Base-by-base conservation (phyloP, 2,797 vertebrate genomes). In the Ceyx erithaca region DNA sequence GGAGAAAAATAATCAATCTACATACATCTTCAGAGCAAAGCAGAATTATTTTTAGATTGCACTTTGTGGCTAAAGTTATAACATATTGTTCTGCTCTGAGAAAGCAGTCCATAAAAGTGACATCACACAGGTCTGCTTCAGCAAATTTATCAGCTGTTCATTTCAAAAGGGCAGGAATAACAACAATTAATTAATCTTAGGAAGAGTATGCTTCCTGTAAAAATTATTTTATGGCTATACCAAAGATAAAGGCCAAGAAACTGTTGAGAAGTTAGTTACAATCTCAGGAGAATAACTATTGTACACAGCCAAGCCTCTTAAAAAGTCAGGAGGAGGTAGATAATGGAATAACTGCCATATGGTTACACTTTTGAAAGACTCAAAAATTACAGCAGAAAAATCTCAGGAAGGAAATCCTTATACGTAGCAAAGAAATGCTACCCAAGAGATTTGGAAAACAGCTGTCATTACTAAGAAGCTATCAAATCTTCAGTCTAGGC, bases 1-100 rank as follows among this genome's bases (percentile, higher is more conserved):
- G 93, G 78, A 87, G 90, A 94, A 93, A 94, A 96, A 77, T n/a
- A 62, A 41, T 57, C 54, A 92, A 95, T 95, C 90, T 92, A 95
- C 52, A 54, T 17, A 37, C 2, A 4, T 77, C 82, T 78, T 51
- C 48, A 37, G 69, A 78, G 64, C 55, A 87, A 94, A 94, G 72
- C 35, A 83, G 90, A 70, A 90, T 82, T 95, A 91, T 96, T 96
- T 93, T 96, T 93, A 94, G 75, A 55, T 48, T 80, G 71, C 25
- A 69, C 46, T 92, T 93, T 72, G 86, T 33, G 71, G 90, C 83
- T 80, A 59, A 82, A 92, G 46, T 54, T 62, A 6, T 92, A 76
- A 89, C 30, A 18, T 54, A 55, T 40, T 75, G 54, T 89, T 89
- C 55, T 80, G n/a, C 79, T 81, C 33, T 7, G 17, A 77, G 75